These are phyloP conservation scores for Pampusana beccarii DNA, from an alignment of 2,113 vertebrate genomes.

Conservation along the genomic window DNA sequence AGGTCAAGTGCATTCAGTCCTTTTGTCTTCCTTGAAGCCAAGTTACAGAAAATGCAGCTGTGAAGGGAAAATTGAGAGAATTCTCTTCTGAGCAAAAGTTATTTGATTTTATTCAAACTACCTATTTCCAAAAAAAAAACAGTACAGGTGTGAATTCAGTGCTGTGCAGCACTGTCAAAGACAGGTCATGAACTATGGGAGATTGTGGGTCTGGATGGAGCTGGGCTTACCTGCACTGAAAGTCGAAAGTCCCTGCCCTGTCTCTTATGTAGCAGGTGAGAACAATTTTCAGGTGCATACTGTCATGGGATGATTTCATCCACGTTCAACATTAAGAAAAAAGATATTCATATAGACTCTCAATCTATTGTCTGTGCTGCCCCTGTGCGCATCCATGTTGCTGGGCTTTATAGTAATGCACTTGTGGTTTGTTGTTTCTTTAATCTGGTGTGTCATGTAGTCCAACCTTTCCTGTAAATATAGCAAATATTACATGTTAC, in stretches of 20 bases:
- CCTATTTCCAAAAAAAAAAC: neutral
- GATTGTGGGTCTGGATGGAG: neutral
- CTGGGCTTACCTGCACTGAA: neutral
- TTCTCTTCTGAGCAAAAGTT: neutral
- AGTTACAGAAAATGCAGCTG: neutral
- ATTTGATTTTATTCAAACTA: neutral
- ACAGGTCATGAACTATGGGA: neutral
- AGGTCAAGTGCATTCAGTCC: neutral
- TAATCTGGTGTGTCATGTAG: neutral
- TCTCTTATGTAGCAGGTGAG: rapidly evolving
- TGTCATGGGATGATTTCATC: neutral
- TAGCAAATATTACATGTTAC: neutral
- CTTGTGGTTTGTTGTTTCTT: neutral
- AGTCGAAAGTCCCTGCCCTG: neutral
- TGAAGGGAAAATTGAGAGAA: neutral
- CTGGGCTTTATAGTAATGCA: neutral
- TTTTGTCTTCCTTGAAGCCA: neutral
- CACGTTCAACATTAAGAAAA: neutral
- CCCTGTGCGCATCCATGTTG: neutral
- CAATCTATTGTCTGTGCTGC: neutral
- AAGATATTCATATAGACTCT: neutral
- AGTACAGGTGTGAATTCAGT: neutral
- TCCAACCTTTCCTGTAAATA: neutral
- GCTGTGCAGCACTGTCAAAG: rapidly evolving
- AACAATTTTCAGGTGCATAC: neutral